Base-by-base conservation (phyloP, 2,888 invertebrate species). In the Neelides folsomi region DNA sequence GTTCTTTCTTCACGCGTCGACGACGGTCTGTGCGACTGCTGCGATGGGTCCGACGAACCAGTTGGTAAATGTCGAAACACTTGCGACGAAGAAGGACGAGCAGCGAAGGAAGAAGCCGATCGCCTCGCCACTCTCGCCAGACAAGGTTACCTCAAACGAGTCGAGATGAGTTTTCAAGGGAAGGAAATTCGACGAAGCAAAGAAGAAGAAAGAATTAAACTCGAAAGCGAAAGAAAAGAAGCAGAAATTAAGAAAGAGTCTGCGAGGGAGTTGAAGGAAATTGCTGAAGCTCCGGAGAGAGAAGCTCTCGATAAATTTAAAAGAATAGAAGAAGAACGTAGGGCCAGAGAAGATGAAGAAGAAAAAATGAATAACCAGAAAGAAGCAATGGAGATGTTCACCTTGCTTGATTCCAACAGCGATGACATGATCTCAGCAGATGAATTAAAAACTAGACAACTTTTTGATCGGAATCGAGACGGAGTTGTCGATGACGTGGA, bases 21-120 rank as follows among this genome's bases (percentile, higher is more conserved):
- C 71, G 94, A 95, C 76, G 87, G 88, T 7, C 81, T 93, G 60
- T 94, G 94, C 74, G 95, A 93, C 68, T 79, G 79, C 63, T 79
- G 79, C 70, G 78, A 79, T 70, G 77, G 77, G 2, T 71, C 73
- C 44, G 78, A 79, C 68, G 79, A 79, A 63, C 73, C 69, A 66
- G 72, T 75, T 6, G 66, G 66, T 27, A 73, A 73, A 16, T 94
- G 93, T 68, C 60, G 73, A 1, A 85, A 92, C 68, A 83, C 77
- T 52, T 94, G 94, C 68, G 75, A 79, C 53, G 87, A 88, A 67
- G 71, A 92, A 49, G 87, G 87, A 1, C 75, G 76, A 60, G 82
- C 81, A 61, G 88, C 87, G 0, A 75, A 81, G 58, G 77, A 81
- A 46, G 80, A 81, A 63, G 83, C 84, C 0, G 82, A 83, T 64